Base-by-base conservation (phyloP, 2,888 invertebrate species). In the Torymus texanus region DNA sequence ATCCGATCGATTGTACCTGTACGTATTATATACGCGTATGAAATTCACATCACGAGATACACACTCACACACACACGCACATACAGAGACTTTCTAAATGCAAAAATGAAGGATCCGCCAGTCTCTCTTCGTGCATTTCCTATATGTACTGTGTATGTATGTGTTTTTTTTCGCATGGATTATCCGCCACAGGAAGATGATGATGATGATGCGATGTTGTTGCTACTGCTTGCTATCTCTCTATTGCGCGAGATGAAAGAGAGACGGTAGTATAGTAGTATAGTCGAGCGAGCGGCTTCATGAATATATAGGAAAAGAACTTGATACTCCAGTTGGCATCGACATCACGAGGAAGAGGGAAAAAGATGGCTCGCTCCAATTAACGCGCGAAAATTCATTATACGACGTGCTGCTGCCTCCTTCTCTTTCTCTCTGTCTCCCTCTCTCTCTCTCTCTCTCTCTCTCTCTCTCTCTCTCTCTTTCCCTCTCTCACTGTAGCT, bases 291-390 rank as follows among this genome's bases (percentile, higher is more conserved):
- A 58, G 29, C 41, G 72, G 62, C 62, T 63, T 68, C 73, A 58
- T 51, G 73, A 78, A 73, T 73, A 63, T 24, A 63, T 24, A 72
- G 66, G 67, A 74, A 68, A 55, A 55, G 24, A 71, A 65, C 75
- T 75, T 79, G 78, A 81, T 79, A 79, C 79, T 79, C 81, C 79
- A 81, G 50, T 81, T 81, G 81, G 79, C 81, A 77, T 75, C 75
- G 66, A 66, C 41, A 41, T 41, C 41, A 41, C 76, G 51, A 21
- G 59, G n/a, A 41, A 41, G 51, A 41, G 18, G 24, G n/a, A 14
- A 3, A 53, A 61, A 24, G 63, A 75, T 70, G 21, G 73, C 55
- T 79, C 79, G 81, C 81, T 81, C 81, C 73, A 81, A 81, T 81
- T 81, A 79, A 61, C 76, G 55, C 65, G 73, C 50, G 29, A 76